Evolutionary conservation across 2,113 vertebrate species (phyloP).

Genomic region (Dissostichus mawsoni): DNA sequence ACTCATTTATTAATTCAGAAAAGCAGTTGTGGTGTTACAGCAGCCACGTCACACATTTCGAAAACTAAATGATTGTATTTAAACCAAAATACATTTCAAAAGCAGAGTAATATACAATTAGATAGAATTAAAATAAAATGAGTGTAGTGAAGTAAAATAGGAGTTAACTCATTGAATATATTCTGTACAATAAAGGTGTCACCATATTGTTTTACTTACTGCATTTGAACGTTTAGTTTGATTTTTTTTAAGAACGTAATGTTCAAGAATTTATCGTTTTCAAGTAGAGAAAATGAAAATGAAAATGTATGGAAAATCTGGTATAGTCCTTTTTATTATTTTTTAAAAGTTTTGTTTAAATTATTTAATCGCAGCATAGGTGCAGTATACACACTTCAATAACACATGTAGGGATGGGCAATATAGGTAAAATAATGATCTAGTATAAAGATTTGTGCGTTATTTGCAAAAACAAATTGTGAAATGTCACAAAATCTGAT

Average conservation of each 20-base stretch:
- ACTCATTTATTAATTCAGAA: background rate
- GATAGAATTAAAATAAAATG: background rate
- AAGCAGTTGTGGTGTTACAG: background rate
- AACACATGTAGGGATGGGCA: background rate
- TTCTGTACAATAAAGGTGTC: background rate
- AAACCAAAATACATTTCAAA: background rate
- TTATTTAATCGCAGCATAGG: background rate
- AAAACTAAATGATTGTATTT: background rate
- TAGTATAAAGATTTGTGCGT: background rate
- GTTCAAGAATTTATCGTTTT: background rate
- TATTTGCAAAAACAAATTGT: background rate
- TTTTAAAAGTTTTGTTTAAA: no score
- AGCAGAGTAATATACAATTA: background rate
- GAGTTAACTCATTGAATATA: background rate
- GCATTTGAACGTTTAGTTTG: background rate
- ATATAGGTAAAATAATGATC: background rate
- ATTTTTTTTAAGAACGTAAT: background rate
- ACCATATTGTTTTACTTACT: background rate
- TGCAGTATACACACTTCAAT: background rate
- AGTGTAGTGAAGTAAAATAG: background rate
- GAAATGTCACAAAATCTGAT: background rate
- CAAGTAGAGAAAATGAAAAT: background rate
- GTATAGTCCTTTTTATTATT: background rate
- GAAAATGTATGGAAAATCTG: background rate
- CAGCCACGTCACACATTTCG: background rate